phyloP scores from a whole-genome alignment of 2,797 vertebrate species.

The Pelochelys cantorii region DNA sequence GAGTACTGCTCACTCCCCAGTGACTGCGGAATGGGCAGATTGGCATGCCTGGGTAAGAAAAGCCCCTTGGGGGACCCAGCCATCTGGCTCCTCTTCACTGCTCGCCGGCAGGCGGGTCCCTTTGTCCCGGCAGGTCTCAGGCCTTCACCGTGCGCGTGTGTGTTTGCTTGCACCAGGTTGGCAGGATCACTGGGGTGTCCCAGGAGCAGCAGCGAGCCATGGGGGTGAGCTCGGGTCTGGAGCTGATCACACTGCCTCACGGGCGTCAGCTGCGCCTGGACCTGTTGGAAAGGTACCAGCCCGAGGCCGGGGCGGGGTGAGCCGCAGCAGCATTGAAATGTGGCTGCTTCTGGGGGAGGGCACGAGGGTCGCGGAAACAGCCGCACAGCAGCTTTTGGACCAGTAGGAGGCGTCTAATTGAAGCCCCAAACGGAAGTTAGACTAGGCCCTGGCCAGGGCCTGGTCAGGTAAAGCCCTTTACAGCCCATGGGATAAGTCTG shows the following conservation, averaged over 20 bases:
- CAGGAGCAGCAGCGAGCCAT: slow-evolving; percentile 83
- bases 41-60: neutral
- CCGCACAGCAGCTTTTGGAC: neutral
- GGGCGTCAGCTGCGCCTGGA: slow-evolving; percentile 87
- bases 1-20: neutral
- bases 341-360: neutral
- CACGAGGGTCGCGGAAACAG: neutral
- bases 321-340: neutral
- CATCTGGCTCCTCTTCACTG: neutral
- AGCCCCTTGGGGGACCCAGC: neutral
- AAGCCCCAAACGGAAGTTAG: neutral
- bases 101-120: neutral
- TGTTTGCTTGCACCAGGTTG: slow-evolving; percentile 78
- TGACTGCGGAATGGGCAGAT: neutral
- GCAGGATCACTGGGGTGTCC: slow-evolving; percentile 84
- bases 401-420: neutral
- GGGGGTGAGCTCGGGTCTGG: slow-evolving; percentile 88
- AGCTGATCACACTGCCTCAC: slow-evolving; percentile 90
- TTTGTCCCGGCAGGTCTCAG: neutral
- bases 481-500: neutral
- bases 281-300: slow-evolving; percentile 88
- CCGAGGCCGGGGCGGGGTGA: neutral
- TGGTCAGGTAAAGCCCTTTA: neutral
- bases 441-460: neutral
- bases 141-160: neutral